Evolutionary conservation across 2,797 vertebrate genomes (phyloP).

Genomic region (Crenuchus spilurus): DNA sequence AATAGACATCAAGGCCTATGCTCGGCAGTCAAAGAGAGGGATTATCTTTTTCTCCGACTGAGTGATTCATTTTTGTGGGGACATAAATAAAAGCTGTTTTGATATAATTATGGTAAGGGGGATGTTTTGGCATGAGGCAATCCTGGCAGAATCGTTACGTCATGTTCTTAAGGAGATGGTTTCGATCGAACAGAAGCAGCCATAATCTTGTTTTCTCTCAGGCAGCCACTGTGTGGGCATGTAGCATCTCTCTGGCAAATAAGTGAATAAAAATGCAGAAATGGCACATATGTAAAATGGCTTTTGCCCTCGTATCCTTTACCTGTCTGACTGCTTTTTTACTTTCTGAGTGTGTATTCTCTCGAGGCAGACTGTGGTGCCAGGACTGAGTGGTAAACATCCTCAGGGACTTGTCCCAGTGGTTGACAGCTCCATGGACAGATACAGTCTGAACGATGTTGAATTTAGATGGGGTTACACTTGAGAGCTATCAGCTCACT

Average conservation of each 20-base stretch:
- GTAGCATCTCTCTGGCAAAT: background rate
- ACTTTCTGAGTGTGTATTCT: background rate
- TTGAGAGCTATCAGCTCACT: slow-evolving; percentile 38
- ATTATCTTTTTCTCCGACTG: slow-evolving; percentile 8
- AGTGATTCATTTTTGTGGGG: slow-evolving; percentile 15
- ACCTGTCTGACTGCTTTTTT: background rate
- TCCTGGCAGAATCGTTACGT: background rate
- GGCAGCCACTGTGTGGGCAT: background rate
- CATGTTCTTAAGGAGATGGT: slow-evolving; percentile 6
- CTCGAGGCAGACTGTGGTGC: slow-evolving; percentile 9
- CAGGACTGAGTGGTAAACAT: slow-evolving; percentile 12
- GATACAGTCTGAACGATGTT: slow-evolving; percentile 40
- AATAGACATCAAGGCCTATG: slow-evolving; percentile 13
- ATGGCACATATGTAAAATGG: background rate
- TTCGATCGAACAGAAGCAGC: slow-evolving; percentile 1
- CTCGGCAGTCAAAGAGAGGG: slow-evolving; percentile 20
- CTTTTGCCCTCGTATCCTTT: background rate
- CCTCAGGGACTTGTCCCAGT: slow-evolving; percentile 8
- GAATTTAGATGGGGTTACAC: slow-evolving; percentile 45
- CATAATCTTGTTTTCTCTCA: background rate
- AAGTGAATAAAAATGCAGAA: background rate
- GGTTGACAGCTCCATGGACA: slow-evolving; percentile 31
- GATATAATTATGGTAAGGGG: slow-evolving; percentile 11
- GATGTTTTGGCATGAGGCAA: slow-evolving; percentile 6
- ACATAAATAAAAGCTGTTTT: slow-evolving; percentile 33